phyloP scores from a whole-genome alignment of 2,797 vertebrate genomes.

The Leucoraja ocellata region DNA sequence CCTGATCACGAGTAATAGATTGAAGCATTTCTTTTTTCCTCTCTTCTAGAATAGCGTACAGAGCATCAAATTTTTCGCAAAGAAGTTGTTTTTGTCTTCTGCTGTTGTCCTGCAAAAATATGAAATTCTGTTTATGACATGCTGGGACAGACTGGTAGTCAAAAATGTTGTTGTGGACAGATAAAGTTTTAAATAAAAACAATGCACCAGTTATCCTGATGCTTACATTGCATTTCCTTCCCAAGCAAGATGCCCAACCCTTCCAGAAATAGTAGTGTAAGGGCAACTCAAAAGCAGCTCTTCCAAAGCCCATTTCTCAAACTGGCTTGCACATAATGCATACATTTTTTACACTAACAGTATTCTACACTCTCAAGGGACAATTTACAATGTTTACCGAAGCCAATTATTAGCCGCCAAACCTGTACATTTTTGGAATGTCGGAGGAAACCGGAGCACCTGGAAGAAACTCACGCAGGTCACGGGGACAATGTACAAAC shows the following conservation, averaged over 20 bases:
- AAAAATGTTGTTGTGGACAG: background rate
- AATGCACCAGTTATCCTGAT: background rate
- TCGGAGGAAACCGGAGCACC: no score
- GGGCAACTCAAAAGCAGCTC: background rate
- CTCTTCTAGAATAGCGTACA: conserved; percentile 74
- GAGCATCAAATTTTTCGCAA: conserved; percentile 59
- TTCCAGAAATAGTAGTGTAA: background rate
- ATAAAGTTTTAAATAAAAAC: background rate
- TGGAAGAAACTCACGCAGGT: no score
- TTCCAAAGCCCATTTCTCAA: background rate
- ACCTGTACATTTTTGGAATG: no score
- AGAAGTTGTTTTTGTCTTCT: conserved; percentile 67
- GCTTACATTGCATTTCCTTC: background rate
- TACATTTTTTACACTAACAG: background rate
- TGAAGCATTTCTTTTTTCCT: conserved; percentile 74
- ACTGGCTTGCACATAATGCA: background rate
- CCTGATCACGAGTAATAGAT: conserved; percentile 64
- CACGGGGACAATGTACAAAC: no score
- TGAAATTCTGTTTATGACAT: background rate
- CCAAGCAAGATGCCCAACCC: background rate
- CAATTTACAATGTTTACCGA: no score
- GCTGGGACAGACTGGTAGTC: background rate
- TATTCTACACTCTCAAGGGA: no score
- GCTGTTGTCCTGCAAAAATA: conserved; percentile 65
- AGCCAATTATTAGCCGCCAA: no score